A percentile compares a stretch with the other conserved stretches of the same genome.
These are phyloP conservation scores for Hippoglossus hippoglossus DNA, from an alignment of 2,797 vertebrate species.

Conservation along the genomic window DNA sequence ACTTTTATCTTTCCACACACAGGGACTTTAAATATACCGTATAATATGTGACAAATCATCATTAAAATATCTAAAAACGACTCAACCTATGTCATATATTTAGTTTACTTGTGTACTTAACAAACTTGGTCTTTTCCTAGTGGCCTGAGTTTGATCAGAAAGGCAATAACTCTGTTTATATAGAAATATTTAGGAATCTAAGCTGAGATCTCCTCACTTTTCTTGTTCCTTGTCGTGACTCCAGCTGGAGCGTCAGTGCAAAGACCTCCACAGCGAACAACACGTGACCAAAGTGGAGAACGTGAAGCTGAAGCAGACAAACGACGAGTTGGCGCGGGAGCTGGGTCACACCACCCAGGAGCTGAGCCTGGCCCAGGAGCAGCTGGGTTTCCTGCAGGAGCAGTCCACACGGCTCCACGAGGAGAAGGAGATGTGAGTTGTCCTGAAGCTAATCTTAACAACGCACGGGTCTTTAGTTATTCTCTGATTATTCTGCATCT, in stretches of 20 bases:
- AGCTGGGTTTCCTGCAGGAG: slow-evolving; percentile 88
- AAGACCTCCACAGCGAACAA: slow-evolving; percentile 88
- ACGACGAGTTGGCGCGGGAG: slow-evolving; percentile 87
- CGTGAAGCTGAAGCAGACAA: slow-evolving; percentile 89
- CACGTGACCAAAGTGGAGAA: slow-evolving; percentile 91
- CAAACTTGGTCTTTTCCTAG: too few relatives aligned
- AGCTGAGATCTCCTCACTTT: too few relatives aligned
- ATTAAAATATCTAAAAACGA: too few relatives aligned
- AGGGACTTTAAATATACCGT: too few relatives aligned
- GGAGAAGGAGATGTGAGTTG: slow-evolving; percentile 92
- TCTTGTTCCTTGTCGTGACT: neutral
- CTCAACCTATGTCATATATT: too few relatives aligned
- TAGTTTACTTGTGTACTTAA: too few relatives aligned
- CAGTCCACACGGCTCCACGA: slow-evolving; percentile 87
- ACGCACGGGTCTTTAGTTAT: neutral
- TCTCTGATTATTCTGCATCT: neutral
- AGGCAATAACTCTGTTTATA: too few relatives aligned
- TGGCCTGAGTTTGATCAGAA: too few relatives aligned
- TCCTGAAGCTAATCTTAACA: neutral
- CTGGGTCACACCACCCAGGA: slow-evolving; percentile 87
- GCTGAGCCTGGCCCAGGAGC: slow-evolving; percentile 86
- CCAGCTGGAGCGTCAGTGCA: slow-evolving; percentile 90
- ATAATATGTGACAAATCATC: too few relatives aligned
- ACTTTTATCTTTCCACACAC: too few relatives aligned
- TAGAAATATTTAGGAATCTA: too few relatives aligned